Evolutionary conservation across 2,113 vertebrate species (phyloP), one percentile per base, ranked within the genome.

Genomic region (Prionailurus bengalensis): DNA sequence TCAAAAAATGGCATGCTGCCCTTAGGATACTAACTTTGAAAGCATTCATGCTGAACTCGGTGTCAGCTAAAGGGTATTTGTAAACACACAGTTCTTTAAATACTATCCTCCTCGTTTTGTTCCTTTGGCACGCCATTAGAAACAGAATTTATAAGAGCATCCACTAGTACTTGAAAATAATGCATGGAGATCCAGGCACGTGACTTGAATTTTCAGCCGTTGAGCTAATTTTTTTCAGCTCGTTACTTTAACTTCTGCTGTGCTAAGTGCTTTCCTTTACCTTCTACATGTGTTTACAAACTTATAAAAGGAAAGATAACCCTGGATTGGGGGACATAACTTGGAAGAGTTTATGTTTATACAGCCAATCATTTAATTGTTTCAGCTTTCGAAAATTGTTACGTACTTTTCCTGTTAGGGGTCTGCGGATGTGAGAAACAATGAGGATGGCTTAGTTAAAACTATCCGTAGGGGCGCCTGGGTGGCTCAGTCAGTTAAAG

Each of bases 61-160:
- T 95, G 15, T 15, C 71, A 84, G 29, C 53, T 97, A 91, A 96
- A 97, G 83, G 71, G 95, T 27, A 96, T 96, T 98, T 97, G 89
- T 93, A 93, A 90, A 53, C 51, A 88, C 0, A 0, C 53, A 94
- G 87, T 98, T 98, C 36, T 88, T 96, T 97, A 97, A 98, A 97
- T 98, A 88, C 17, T 16, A 33, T 4, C 3, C 21, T 93, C 45
- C 91, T n/a, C 5, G 73, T 81, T 97, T 97, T 89, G 55, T 88
- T 97, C 74, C 0, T 0, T 74, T 95, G 97, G 17, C 36, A 86
- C 58, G 92, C 93, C 61, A 94, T 70, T 9, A 4, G 45, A 61
- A 97, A 76, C 92, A 85, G 79, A 96, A 96, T 93, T 96, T 73
- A 89, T 27, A 36, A 71, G 89, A 96, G 78, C 31, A 70, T 81